Evolutionary conservation across 2,113 vertebrate species (phyloP).

Genomic region (Muscicapa adusta): DNA sequence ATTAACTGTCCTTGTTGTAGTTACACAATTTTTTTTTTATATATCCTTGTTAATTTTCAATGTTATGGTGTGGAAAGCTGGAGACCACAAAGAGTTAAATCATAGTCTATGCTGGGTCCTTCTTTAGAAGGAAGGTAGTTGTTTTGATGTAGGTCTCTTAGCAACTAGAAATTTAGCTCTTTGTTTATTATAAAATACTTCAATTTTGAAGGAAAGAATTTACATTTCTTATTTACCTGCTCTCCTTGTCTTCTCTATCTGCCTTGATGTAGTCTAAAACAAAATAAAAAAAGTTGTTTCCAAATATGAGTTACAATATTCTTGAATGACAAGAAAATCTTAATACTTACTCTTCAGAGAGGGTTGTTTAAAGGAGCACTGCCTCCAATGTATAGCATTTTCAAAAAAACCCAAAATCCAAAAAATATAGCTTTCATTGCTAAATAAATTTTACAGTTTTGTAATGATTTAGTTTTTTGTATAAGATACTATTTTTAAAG

Average conservation of each 20-base stretch:
- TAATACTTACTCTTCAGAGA: not conserved
- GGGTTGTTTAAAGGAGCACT: not conserved
- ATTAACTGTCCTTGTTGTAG: not conserved
- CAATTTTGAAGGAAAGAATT: conserved; percentile 56
- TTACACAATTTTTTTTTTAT: not conserved
- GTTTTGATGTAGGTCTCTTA: conserved; percentile 70
- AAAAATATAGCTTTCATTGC: not conserved
- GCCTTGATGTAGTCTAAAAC: not conserved
- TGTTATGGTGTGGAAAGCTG: not conserved
- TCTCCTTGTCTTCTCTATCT: conserved; percentile 4
- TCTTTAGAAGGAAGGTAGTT: conserved; percentile 59
- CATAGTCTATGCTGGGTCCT: conserved; percentile 36
- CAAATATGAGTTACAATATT: conserved; percentile 23
- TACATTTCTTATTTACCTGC: conserved; percentile 42
- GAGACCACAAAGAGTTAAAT: conserved; percentile 68
- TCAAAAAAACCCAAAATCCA: accelerated
- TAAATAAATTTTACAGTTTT: not conserved
- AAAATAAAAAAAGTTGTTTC: conserved; percentile 13
- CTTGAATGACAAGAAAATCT: conserved; percentile 37
- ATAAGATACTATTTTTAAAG: not conserved
- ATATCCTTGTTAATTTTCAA: not conserved
- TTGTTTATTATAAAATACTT: conserved; percentile 69
- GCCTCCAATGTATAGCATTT: not conserved
- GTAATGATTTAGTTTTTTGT: not conserved
- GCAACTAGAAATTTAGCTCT: conserved; percentile 71